Base-by-base conservation (phyloP, 2,888 invertebrate species). In the Trissoscelio sp. region DNA sequence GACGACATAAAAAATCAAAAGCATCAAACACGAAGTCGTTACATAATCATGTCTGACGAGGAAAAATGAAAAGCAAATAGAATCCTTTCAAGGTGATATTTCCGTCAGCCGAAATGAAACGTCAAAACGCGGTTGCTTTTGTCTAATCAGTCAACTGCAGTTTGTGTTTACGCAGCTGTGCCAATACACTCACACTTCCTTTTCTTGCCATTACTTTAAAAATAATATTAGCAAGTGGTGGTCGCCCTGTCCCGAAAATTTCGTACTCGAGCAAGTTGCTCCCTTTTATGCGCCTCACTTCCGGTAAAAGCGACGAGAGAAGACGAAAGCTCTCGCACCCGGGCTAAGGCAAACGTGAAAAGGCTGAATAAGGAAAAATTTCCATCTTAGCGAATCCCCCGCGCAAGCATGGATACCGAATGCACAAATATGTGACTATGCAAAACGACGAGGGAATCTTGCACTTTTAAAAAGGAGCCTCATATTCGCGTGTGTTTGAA, bases 131-230 rank as follows among this genome's bases (percentile, higher is more conserved):
- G 70, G 42, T 62, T 75, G 37, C 73, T 72, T 81, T 64, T 75
- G 55, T 48, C 73, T 64, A 79, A 81, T 83, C 79, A 82, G 78
- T 82, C 67, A 46, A 60, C 39, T 60, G 34, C 44, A 74, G 75
- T 73, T 67, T 14, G 7, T 69, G 58, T 83, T 84, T 79, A 79
- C 77, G 42, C 79, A 83, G 70, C 79, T 80, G 70, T 79, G 79
- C 81, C 79, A 85, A 81, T 83, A 83, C 53, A 46, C 11, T 28
- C 46, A 11, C n/a, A 39, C n/a, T 31, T 60, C 37, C 39, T 46
- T 58, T 69, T 60, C 58, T 18, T 39, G 31, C 18, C 20, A 11
- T 16, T 58, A 22, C 51, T 67, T 81, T 48, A 60, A 81, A 74
- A 79, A 80, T 80, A 78, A 81, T 80, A 51, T 79, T 24, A 80